Conservation (phyloP, 2,888 invertebrate species). For the Parnassius smintheus region DNA sequence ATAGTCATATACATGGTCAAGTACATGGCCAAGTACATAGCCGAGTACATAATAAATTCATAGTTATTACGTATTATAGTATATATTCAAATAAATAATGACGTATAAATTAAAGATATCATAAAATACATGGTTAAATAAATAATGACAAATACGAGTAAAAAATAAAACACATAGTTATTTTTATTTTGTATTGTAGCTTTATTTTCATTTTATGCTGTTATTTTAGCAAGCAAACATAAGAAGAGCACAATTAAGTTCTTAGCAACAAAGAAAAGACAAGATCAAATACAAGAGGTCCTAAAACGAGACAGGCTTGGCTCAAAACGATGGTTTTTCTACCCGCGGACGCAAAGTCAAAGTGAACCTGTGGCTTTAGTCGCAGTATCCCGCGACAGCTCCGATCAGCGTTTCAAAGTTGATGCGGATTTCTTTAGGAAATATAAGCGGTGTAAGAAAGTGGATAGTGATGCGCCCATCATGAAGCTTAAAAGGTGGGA, state of each 20-base stretch:
- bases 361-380: constrained; percentile 33
- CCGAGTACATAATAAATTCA: too few species aligned
- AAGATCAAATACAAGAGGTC: constrained; percentile 63
- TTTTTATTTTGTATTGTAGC: too few species aligned
- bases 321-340: constrained; percentile 69
- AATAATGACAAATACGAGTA: too few species aligned
- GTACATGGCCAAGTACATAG: too few species aligned
- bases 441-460: constrained; percentile 59
- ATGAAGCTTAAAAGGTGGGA: constrained; percentile 73
- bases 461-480: constrained; percentile 63
- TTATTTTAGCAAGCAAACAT: constrained; percentile 57
- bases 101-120: too few species aligned
- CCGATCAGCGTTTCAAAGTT: constrained; percentile 66
- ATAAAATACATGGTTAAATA: too few species aligned
- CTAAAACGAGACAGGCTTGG: constrained; percentile 69
- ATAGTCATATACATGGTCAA: too few species aligned
- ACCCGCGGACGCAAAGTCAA: constrained; percentile 47
- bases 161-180: too few species aligned
- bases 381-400: constrained; percentile 46
- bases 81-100: too few species aligned
- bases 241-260: constrained; percentile 62
- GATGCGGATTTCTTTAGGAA: constrained; percentile 69
- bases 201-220: neutral
- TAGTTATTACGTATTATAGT: too few species aligned
- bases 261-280: constrained; percentile 64